phyloP scores from a whole-genome alignment of 2,888 invertebrate genomes.

The Archips crataeganus region DNA sequence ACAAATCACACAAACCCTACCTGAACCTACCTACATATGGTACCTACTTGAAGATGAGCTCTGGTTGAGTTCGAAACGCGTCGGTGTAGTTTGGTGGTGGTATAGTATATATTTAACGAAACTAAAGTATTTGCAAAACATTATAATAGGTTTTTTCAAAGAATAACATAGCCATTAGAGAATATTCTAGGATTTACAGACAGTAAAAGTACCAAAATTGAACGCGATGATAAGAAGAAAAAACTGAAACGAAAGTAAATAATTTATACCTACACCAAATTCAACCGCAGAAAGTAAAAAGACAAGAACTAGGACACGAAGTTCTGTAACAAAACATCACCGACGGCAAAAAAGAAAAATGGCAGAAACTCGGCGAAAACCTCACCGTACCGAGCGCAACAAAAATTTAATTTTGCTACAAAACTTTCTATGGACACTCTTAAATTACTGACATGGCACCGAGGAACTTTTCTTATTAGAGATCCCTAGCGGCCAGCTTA shows the following conservation, averaged over 20 bases:
- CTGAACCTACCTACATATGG: too few species aligned
- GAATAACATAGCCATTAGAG: too few species aligned
- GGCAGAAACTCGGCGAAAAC: conserved; percentile 48
- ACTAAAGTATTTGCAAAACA: too few species aligned
- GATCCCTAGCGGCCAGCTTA: conserved; percentile 47
- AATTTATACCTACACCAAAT: background rate
- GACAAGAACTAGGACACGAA: conserved; percentile 13
- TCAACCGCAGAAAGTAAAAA: background rate
- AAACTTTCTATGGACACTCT: conserved; percentile 68
- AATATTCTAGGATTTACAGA: background rate
- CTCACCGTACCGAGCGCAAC: conserved; percentile 54
- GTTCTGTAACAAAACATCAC: conserved; percentile 28
- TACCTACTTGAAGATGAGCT: too few species aligned
- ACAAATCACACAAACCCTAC: too few species aligned
- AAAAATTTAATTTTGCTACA: conserved; percentile 72
- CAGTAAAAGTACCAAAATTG: background rate
- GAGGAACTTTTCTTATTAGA: conserved; percentile 71
- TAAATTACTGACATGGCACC: conserved; percentile 71
- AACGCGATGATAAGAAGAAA: background rate
- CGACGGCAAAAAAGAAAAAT: conserved; percentile 34
- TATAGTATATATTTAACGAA: too few species aligned
- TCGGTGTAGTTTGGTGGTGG: too few species aligned
- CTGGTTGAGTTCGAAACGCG: too few species aligned
- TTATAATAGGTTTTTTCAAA: too few species aligned
- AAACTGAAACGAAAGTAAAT: background rate